Evolutionary conservation across 2,113 vertebrate genomes (phyloP), one percentile per base, ranked within the genome.

Genomic region (Rhinopomastus cyanomelas): DNA sequence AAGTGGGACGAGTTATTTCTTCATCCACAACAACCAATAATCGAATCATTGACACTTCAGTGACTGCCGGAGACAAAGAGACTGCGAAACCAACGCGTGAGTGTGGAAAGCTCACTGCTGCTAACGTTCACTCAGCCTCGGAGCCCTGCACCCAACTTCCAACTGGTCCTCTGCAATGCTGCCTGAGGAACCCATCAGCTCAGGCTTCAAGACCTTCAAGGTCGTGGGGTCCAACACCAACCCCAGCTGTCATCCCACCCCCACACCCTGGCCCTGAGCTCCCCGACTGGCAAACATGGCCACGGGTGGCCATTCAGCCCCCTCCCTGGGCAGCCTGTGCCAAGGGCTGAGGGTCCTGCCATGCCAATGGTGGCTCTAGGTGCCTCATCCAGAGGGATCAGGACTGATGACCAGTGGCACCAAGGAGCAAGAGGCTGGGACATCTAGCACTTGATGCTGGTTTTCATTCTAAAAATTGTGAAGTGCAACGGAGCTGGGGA

Each of bases 11-110:
- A 95, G 87, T 89, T 93, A 92, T 3, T 88, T 36, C 69, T 62
- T 83, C 90, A 83, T 88, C 79, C 65, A 22, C 91, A 78, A 65
- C 73, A 83, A 37, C 55, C 82, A 81, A 76, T 92, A 89, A 87
- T 88, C 82, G 77, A 91, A 92, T 88, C 52, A 96, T 90, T 90
- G 91, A 95, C 94, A 93, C 83, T 80, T 69, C 86, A 65, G 74
- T 87, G 89, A 66, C 83, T 32, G 67, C 80, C 91, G 71, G 20
- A 48, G 17, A 15, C 44, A 46, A 75, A 49, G 85, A 27, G 6
- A 32, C 68, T 66, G 53, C 14, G 64, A 85, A 82, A 89, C 89
- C 48, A 61, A 15, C 11, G 7, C 5, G 55, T 42, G 48, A 53
- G 65, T 13, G 52, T 83, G 67, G 59, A 80, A 76, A 81, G 83